Base-by-base conservation (phyloP, 2,888 invertebrate species). In the Drosophila paranaensis region DNA sequence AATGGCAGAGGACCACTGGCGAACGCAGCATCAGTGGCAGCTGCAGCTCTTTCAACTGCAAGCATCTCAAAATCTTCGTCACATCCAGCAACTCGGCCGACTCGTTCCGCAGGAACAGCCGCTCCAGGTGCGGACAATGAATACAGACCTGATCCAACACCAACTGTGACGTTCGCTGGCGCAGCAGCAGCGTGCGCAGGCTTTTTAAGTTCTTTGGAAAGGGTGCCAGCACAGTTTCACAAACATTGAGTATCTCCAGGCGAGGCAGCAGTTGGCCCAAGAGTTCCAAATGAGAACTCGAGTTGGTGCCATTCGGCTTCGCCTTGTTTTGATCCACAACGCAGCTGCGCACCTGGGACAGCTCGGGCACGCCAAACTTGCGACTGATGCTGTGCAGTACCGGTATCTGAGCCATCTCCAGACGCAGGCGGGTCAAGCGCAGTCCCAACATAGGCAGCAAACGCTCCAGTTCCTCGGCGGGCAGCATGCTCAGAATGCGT, bases 1-100 rank as follows among this genome's bases (percentile, higher is more conserved):
- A 42, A 0, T 64, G 14, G 35, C 66, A 46, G 5, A 83, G 10
- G 45, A 64, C 16, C 27, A 30, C 8, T 1, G 66, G 51, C 0
- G 60, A 13, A 9, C 20, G 55, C 11, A 81, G 2, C 48, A 71
- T 50, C 13, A 82, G 54, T 0, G 82, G 86, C 51, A 82, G 13
- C 10, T 56, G 45, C 20, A 81, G 20, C 8, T 53, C 45, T 16
- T n/a, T 53, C 33, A 82, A 11, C 14, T 50, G 35, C 6, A 2
- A 30, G 33, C 81, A 73, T n/a, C 57, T 55, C 2, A 11, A 16
- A 4, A 82, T 51, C 6, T 57, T 45, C 2, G 10, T 16, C 0
- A 69, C 25, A 5, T 83, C 60, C 35, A 82, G 33, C 3, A 10
- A 0, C 3, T 9, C 20, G 6, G 14, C 20, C 16, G 27, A 9